Percentiles rank a stretch among this genome's conserved stretches.
These are phyloP conservation scores for Cliona cf. orientalis DNA, from an alignment of 37 sponge, comb jelly and placozoan species.

Conservation along the genomic window DNA sequence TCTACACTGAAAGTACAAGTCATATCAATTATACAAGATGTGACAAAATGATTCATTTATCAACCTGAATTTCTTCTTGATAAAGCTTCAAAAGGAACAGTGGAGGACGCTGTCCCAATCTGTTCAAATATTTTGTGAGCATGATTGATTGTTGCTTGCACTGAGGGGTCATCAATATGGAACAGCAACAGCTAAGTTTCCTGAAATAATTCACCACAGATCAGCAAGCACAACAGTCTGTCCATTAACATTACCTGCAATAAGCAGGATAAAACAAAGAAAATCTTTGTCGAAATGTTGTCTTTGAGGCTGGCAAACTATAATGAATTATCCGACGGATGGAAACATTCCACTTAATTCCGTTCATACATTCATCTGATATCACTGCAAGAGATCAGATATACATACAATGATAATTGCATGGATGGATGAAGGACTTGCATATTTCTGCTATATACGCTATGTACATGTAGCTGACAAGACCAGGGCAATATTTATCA, in stretches of 20 bases:
- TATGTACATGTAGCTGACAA: too few species aligned
- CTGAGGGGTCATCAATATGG: background rate
- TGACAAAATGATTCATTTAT: background rate
- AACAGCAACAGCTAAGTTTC: background rate
- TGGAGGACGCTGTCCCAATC: background rate
- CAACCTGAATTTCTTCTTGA: background rate
- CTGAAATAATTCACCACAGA: background rate
- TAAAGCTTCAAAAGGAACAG: background rate
- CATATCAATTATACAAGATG: background rate
- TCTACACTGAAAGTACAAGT: background rate
- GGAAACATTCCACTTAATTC: background rate
- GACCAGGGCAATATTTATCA: too few species aligned
- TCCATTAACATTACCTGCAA: slow-evolving; percentile 17
- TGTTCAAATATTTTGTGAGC: slow-evolving; percentile 5
- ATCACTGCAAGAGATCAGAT: slow-evolving; percentile 3
- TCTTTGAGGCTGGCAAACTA: slow-evolving; percentile 29
- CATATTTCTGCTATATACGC: too few species aligned
- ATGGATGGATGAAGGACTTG: too few species aligned
- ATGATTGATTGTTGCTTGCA: slow-evolving; percentile 17
- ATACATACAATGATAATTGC: background rate
- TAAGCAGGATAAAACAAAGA: slow-evolving; percentile 36
- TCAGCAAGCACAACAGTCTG: background rate
- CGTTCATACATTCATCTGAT: slow-evolving; percentile 12
- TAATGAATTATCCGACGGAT: slow-evolving; percentile 30
- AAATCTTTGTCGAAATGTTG: slow-evolving; percentile 34